These are phyloP conservation scores for Elgaria multicarinata DNA, from an alignment of 2,113 vertebrate species.

Conservation along the genomic window DNA sequence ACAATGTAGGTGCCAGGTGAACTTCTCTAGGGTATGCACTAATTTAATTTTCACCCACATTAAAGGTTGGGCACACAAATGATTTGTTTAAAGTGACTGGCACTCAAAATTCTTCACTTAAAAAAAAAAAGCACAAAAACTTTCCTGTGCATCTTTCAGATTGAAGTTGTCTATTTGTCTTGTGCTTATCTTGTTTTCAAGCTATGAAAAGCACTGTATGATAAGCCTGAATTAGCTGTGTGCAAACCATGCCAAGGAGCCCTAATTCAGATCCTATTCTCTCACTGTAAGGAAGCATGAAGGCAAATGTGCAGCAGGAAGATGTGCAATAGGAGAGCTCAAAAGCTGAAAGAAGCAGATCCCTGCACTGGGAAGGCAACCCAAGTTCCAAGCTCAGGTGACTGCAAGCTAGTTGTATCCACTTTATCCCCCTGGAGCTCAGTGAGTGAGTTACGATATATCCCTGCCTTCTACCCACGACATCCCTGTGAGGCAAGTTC, in stretches of 20 bases:
- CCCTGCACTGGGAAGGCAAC: not conserved
- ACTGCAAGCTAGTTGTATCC: not conserved
- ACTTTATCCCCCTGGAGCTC: too few species aligned
- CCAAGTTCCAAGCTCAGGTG: not conserved
- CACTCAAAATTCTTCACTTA: not conserved
- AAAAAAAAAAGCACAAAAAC: not conserved
- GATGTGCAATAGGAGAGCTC: not conserved
- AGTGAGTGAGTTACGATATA: not conserved
- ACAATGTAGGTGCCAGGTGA: too few species aligned
- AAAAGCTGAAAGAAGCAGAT: not conserved
- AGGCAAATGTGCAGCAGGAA: too few species aligned
- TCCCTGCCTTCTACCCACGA: not conserved
- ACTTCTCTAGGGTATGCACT: not conserved
- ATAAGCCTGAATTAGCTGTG: not conserved
- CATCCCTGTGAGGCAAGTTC: not conserved
- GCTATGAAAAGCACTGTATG: not conserved
- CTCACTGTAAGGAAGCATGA: not conserved
- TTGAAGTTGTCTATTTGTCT: not conserved
- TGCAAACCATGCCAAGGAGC: not conserved
- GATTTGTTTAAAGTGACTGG: not conserved
- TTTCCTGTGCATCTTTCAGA: not conserved
- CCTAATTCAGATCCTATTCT: conserved; percentile 1
- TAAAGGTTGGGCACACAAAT: not conserved
- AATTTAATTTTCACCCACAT: not conserved
- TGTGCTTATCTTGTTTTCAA: not conserved